Base-by-base conservation (phyloP, 2,888 invertebrate species). In the Matsumyia berberina region DNA sequence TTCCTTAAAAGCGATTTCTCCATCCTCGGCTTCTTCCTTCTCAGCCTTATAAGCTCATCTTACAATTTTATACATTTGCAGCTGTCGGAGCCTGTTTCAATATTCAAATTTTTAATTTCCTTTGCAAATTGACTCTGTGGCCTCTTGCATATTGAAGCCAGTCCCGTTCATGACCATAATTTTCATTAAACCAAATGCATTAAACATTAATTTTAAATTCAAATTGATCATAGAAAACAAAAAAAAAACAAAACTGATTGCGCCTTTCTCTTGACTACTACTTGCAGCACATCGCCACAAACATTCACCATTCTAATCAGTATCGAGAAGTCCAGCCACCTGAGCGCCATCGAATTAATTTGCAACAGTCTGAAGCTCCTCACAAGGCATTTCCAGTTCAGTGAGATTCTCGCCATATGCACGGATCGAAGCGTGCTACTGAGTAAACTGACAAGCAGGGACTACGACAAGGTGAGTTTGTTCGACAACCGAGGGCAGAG, bases 341-440 rank as follows among this genome's bases (percentile, higher is more conserved):
- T 91, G 90, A 90, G 89, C 89, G 90, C 90, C 88, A 89, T 92
- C 89, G 92, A 92, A 89, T 90, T 92, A 90, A 90, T 92, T 90
- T 91, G 90, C 90, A 92, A 91, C 89, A 91, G 92, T 89, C 88
- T 92, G 86, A 90, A 90, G 87, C 89, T 92, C 86, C 88, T 92
- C 86, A 89, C 89, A 88, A 91, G 91, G 87, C 92, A 92, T 88
- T 89, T 92, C 89, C 89, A 89, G 88, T 89, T 90, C 89, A 90
- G 91, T 87, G 91, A 90, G 89, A 90, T 91, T 88, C 89, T 91
- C 87, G 91, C 89, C 85, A 88, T 91, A 88, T 91, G 90, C 86
- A 88, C 89, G 78, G 90, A 91, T 86, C 88, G 88, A 72, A 89
- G 88, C 88, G 87, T 90, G 88, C 78, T 90, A 88, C 81, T 82